A percentile compares a stretch with the other conserved stretches of the same genome.
phyloP scores from a whole-genome alignment of 2,888 invertebrate species.

The Tetragonisca angustula region DNA sequence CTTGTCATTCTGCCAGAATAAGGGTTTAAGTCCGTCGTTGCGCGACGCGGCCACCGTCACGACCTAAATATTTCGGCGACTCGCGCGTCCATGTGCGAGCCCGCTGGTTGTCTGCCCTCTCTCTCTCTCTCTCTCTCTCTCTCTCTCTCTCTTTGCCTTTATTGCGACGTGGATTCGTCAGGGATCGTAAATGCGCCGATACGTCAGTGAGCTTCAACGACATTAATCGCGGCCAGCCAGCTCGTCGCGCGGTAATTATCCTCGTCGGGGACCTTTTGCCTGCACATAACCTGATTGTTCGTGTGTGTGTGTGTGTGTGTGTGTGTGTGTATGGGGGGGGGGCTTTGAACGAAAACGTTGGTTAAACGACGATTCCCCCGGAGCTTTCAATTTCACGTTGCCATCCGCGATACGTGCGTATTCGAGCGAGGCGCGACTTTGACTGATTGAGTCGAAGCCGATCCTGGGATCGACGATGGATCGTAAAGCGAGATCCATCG shows the following conservation, averaged over 20 bases:
- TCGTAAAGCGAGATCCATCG: background rate
- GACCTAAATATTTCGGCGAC: constrained; percentile 60
- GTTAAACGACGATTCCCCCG: constrained; percentile 32
- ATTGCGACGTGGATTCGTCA: constrained; percentile 70
- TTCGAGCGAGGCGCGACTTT: background rate
- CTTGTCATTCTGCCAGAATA: constrained; percentile 70
- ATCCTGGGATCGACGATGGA: background rate
- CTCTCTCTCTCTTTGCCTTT: constrained; percentile 9
- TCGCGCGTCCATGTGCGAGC: constrained; percentile 31
- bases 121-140: constrained; percentile 3
- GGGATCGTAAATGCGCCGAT: constrained; percentile 70
- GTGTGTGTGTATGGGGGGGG: no score
- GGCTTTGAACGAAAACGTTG: constrained; percentile 29
- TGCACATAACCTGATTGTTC: constrained; percentile 12
- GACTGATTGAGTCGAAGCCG: background rate
- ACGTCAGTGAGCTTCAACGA: constrained; percentile 65
- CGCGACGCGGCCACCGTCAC: constrained; percentile 44
- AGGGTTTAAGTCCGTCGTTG: constrained; percentile 50
- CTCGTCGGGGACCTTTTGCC: constrained; percentile 20
- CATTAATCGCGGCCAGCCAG: constrained; percentile 66
- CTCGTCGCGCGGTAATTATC: constrained; percentile 66
- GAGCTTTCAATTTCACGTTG: background rate
- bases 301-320: background rate
- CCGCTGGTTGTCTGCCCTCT: background rate
- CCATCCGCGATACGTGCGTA: background rate